Evolutionary conservation across 2,888 invertebrate species (phyloP), one percentile per base, ranked within the genome.

Genomic region (Dasysyrphus tricinctus): DNA sequence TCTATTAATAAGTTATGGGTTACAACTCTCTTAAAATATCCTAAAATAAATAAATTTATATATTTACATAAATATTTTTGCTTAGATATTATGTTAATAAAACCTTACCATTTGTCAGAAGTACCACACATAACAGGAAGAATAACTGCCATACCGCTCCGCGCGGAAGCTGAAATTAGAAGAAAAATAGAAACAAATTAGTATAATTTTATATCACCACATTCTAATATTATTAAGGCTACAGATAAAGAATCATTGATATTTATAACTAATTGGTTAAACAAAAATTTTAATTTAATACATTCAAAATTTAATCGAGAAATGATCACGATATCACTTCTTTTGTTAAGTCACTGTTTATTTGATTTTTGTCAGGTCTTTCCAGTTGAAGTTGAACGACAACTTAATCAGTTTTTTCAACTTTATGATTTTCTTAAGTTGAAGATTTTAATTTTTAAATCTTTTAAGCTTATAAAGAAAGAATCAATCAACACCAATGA

Each of bases 91-190:
- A 63, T 34, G n/a, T n/a, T n/a, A n/a, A n/a, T 39, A 34, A 70
- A n/a, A 54, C n/a, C 90, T 91, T 89, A 92, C 92, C 92, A 89
- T 90, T 90, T 57, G 90, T 89, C 47, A 91, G 90, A 73, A 90
- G 88, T 84, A 91, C 89, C 85, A 89, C 90, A 89, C 90, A 91
- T 79, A 91, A 82, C 61, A 92, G 89, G 85, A 92, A 90, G 89
- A 92, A 90, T 88, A 90, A 88, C 89, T 90, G 92, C 91, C 90
- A 91, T 88, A 90, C 90, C 90, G 91, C 92, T 91, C 91, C 92
- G 89, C 90, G 90, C 89, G 91, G 91, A 90, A 92, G 90, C 92
- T 92, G 88, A 39, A 91, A 91, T 47, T 39, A 89, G 84, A 84
- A 56, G 65, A 51, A 47, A 79, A 77, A 79, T 75, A 88, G 81